phyloP scores from a whole-genome alignment of 2,888 invertebrate genomes.

The Spatulosminthurus flaviceps region DNA sequence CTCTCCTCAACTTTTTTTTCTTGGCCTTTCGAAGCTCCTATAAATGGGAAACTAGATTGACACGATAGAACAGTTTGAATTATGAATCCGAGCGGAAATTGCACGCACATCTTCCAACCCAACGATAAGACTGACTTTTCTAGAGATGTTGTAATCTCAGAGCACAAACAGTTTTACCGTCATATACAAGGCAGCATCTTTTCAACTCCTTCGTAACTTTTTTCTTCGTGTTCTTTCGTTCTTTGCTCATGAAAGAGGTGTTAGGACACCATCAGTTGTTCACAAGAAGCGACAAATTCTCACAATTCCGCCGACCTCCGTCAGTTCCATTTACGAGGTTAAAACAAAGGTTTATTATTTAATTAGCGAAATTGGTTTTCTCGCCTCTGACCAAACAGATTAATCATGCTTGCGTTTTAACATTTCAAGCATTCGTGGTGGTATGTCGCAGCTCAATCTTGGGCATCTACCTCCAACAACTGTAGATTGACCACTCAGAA shows the following conservation, averaged over 20 bases:
- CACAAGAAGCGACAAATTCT: too few relatives aligned
- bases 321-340: neutral
- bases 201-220: neutral
- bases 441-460: neutral
- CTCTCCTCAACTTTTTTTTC: neutral
- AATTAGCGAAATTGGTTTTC: slow-evolving; percentile 27
- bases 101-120: neutral
- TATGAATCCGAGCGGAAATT: slow-evolving; percentile 32
- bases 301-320: too few relatives aligned
- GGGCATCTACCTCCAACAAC: too few relatives aligned
- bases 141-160: neutral
- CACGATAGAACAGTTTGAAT: slow-evolving; percentile 9
- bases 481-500: too few relatives aligned
- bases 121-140: slow-evolving; percentile 10
- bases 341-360: slow-evolving; percentile 21
- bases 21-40: neutral
- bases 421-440: neutral
- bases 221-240: neutral
- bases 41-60: neutral
- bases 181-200: too few relatives aligned
- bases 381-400: slow-evolving; percentile 25
- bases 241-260: neutral
- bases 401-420: neutral
- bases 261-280: neutral
- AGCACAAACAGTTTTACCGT: too few relatives aligned